Evolutionary conservation across 92 coral and sea anemone species (phyloP).

Genomic region (Phymanthus crucifer): DNA sequence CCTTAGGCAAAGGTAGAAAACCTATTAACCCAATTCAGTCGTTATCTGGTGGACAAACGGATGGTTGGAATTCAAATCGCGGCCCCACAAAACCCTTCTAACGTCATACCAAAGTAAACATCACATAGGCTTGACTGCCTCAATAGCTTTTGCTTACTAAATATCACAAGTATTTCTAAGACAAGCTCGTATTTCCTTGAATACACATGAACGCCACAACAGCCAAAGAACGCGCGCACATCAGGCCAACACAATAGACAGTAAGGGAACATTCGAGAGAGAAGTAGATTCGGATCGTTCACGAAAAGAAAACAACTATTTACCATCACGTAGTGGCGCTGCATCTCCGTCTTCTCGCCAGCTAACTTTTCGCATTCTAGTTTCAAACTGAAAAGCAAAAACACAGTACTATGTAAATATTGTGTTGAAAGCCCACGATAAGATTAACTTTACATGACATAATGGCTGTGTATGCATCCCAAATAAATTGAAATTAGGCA

Average conservation of each 20-base stretch:
- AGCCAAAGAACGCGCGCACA: conserved; percentile 46
- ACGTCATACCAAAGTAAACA: conserved; percentile 90
- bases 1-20: conserved; percentile 81
- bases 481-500: conserved; percentile 69
- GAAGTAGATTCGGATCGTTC: conserved; percentile 15
- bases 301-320: conserved; percentile 20
- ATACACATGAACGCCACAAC: conserved; percentile 43
- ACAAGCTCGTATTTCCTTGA: conserved; percentile 66
- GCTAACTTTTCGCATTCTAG: conserved; percentile 99
- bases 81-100: conserved; percentile 72
- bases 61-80: conserved; percentile 88
- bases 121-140: conserved; percentile 52
- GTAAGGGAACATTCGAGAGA: conserved; percentile 14
- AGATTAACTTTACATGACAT: conserved; percentile 99
- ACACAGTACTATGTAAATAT: conserved; percentile 92
- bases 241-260: conserved; percentile 22
- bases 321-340: conserved; percentile 98
- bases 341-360: conserved; percentile 99
- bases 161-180: conserved; percentile 60
- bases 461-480: conserved; percentile 81
- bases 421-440: conserved; percentile 99
- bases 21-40: conserved; percentile 78
- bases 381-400: conserved; percentile 97
- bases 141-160: conserved; percentile 66
- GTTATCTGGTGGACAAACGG: conserved; percentile 88